Base-by-base conservation (phyloP, 2,888 invertebrate species). In the Cerastis leucographa region DNA sequence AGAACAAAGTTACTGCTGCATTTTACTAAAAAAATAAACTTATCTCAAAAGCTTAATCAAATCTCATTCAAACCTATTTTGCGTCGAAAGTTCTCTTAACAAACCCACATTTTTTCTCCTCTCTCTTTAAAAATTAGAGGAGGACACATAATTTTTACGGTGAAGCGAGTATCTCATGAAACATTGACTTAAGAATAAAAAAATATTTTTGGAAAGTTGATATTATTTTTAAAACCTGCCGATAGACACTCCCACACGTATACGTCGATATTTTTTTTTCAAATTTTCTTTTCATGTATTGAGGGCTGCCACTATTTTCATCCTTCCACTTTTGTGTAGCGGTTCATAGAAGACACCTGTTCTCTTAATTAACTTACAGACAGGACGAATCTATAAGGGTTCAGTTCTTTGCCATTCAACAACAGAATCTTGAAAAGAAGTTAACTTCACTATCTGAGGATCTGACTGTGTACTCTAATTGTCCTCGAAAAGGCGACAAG, bases 401-500 rank as follows among this genome's bases (percentile, higher is more conserved):
- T 19, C 9, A 4, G 29, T 19, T 9, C 11, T 11, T 61, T 35
- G 29, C 0, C 9, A 35, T 4, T 11, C 19, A 19, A 5, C 35
- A 35, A 29, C 17, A 6, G 17, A 59, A 19, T 4, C 29, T 1
- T 17, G 9, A 64, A 64, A 35, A 12, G 5, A 29, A 76, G 1
- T 12, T 14, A 9, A 35, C 9, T 51, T 22, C 17, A n/a, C 17
- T 66, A 14, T 7, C 56, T 40, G 46, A 70, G 42, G 42, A 56
- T 51, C 17, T 59, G 67, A 14, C 25, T 40, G 54, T 17, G 46
- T 54, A 67, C 56, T 64, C 12, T 17, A 80, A 74, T 56, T 80
- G 56, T 64, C 22, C 66, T 69, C 46, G 6, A 74, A 78, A 75
- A 72, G 42, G 72, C 29, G 46, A 29, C 74, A 68, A 80, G 49